Conservation (phyloP, 2,888 invertebrate species). For the Drosophila subquinaria region DNA sequence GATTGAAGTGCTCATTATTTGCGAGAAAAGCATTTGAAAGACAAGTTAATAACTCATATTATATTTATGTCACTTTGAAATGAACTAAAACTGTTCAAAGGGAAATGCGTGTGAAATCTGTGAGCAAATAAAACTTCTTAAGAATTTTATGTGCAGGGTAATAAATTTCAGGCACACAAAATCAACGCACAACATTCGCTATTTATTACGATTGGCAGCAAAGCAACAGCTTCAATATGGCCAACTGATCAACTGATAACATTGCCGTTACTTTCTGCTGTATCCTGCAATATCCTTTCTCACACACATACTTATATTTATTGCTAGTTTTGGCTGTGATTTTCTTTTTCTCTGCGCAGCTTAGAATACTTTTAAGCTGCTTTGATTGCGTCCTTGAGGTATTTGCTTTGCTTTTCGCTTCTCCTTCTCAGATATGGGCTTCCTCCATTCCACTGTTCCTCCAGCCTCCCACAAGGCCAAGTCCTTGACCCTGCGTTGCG, state of each 20-base stretch:
- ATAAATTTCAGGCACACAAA: conserved; percentile 58
- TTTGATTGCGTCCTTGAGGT: conserved; percentile 64
- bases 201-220: conserved; percentile 63
- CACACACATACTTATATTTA: conserved; percentile 45
- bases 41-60: conserved; percentile 16
- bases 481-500: conserved; percentile 64
- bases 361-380: conserved; percentile 63
- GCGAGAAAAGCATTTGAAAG: background rate
- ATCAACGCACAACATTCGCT: too few species aligned
- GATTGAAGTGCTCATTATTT: conserved; percentile 41
- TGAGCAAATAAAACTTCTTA: conserved; percentile 50
- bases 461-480: conserved; percentile 15
- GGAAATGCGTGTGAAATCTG: conserved; percentile 7
- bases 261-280: background rate
- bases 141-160: conserved; percentile 51
- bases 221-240: conserved; percentile 70
- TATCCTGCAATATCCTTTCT: conserved; percentile 31
- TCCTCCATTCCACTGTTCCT: background rate
- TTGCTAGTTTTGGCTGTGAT: conserved; percentile 45
- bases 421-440: background rate
- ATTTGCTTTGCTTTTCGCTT: conserved; percentile 29
- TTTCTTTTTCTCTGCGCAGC: conserved; percentile 21
- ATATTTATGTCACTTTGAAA: conserved; percentile 4
- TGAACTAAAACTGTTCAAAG: conserved; percentile 5
- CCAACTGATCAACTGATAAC: conserved; percentile 51